Base-by-base conservation (phyloP, 2,113 vertebrate genomes). In the Coracopsis vasa region DNA sequence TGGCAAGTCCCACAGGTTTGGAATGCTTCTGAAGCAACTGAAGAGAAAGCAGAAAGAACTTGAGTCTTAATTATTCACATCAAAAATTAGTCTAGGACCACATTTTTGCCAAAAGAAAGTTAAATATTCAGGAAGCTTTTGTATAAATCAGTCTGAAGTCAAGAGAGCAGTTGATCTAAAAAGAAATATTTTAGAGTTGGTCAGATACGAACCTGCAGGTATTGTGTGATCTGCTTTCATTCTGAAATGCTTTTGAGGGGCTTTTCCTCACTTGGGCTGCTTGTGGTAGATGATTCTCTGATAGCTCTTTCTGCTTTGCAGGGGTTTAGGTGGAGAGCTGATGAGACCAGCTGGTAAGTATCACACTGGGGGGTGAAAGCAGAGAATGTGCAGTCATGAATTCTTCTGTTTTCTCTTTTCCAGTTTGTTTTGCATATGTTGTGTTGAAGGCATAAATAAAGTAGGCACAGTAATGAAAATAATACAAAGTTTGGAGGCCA, bases 321-420 rank as follows among this genome's bases (percentile, higher is more conserved):
- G 99, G 98, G 99, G 99, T 24, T 98, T 99, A 31, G 99, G 99
- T 83, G 99, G 99, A 96, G 99, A 99, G 14, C 97, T 99, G 56
- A 99, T 99, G 99, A 98, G 98, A 95, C 98, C 98, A 51, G 99
- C 99, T 96, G 98, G 99, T 99, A 95, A 90, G 98, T 97, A 31
- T 80, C 70, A 54, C 2, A 10, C 67, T 54, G 42, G 16, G 62
- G 1, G 25, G 74, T 41, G 35, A 48, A 58, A 51, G 45, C 66
- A 58, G 24, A 5, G 24, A 28, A 54, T 69, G 14, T 19, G 41
- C 54, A 48, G 41, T 33, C 24, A 69, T 27, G 2, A 83, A 25
- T 78, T 47, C 5, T n/a, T 31, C 51, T 79, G 20, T 80, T 94
- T 10, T 6, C 5, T 19, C 41, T 56, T 44, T 70, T 42, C 19